Conservation (phyloP, 37 sponge, comb jelly and placozoan species). For the Beroe forskalii region DNA sequence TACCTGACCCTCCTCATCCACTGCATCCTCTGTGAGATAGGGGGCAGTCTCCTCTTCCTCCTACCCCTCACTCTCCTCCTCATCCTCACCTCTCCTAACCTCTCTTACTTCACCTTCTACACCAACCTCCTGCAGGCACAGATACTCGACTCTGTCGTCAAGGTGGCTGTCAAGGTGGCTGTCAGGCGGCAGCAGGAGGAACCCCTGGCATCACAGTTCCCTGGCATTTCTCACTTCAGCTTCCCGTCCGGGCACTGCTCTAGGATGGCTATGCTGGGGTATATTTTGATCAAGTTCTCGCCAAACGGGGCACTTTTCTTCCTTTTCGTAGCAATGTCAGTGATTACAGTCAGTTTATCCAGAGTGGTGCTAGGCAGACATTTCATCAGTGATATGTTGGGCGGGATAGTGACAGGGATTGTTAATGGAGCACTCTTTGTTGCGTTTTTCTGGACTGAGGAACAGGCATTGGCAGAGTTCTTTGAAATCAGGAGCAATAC, state of each 20-base stretch:
- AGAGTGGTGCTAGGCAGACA: constrained; percentile 12
- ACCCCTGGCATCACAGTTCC: neutral
- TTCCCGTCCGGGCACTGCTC: constrained; percentile 54
- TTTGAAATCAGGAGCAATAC: neutral
- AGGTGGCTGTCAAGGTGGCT: neutral
- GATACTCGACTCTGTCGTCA: neutral
- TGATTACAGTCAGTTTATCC: neutral
- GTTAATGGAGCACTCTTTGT: neutral
- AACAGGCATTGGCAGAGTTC: neutral
- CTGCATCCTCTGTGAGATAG: constrained; percentile 18
- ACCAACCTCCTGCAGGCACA: neutral
- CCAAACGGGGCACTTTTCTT: neutral
- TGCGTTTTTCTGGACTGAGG: neutral
- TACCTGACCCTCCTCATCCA: neutral
- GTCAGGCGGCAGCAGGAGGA: neutral
- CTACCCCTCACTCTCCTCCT: neutral
- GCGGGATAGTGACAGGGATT: neutral
- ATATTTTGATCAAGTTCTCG: neutral
- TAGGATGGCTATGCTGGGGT: neutral
- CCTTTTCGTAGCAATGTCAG: neutral
- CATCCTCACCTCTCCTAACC: neutral
- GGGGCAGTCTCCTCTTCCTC: neutral
- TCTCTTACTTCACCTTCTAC: neutral
- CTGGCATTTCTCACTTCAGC: neutral
- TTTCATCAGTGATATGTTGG: constrained; percentile 31